Evolutionary conservation across 2,888 invertebrate species (phyloP), one percentile per base, ranked within the genome.

Genomic region (Lepas anatifera): DNA sequence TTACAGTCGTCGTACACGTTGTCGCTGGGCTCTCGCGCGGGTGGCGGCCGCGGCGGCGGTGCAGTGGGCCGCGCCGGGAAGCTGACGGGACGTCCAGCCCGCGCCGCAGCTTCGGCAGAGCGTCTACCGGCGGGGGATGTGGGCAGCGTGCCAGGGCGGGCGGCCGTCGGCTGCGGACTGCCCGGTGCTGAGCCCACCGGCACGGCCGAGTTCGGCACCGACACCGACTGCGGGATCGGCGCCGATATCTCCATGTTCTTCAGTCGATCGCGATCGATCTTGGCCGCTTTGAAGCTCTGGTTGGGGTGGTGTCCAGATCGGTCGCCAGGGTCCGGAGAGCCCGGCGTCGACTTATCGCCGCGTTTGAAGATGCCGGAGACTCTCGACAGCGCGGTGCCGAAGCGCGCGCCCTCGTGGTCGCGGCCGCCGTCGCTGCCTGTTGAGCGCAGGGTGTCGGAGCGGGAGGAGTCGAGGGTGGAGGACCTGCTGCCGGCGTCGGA

Each of bases 241-340:
- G 70, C 72, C n/a, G 74, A 74, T 16, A 74, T 74, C 69, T 74
- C 72, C 39, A 74, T 41, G 35, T 72, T 72, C 63, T 73, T 72
- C 18, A 74, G 67, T 52, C 71, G 71, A 48, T 73, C 73, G 58
- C 74, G 68, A 35, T 74, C 73, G 69, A 74, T 74, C 69, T 74
- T 74, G 64, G 73, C 71, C 25, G 74, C 74, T 68, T 74, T 74
- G 58, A 58, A 58, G 35, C 58, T 58, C 58, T 58, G 58, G 35
- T 58, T 58, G 32, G 52, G 58, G 22, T 58, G 58, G 8, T 35
- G 16, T 18, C 58, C 35, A 22, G 41, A 16, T 10, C 58, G 58
- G 32, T 32, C 25, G 48, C 48, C 58, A 4, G 58, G 58, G 16
- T 58, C 58, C 18, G 58, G 58, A 32, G 58, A 58, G 58, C 58